These are phyloP conservation scores for Brachyhypopomus gauderio DNA, from an alignment of 2,113 vertebrate genomes.

Conservation along the genomic window DNA sequence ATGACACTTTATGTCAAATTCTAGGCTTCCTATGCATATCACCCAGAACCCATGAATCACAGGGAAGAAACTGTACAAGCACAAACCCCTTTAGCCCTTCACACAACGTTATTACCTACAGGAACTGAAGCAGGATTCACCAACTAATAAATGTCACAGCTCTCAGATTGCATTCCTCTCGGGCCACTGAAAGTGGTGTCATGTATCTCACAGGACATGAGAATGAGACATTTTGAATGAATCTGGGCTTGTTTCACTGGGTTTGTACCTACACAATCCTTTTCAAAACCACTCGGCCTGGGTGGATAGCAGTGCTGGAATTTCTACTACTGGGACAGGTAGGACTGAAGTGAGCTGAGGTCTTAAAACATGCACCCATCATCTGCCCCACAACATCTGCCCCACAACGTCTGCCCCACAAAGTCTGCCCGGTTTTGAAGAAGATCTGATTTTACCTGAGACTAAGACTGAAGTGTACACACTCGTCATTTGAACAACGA, in stretches of 20 bases:
- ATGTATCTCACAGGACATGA: slow-evolving; percentile 51
- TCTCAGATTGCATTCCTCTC: slow-evolving; percentile 60
- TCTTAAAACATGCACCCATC: slow-evolving; percentile 1
- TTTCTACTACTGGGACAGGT: neutral
- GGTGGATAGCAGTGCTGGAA: slow-evolving; percentile 7
- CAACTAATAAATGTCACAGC: slow-evolving; percentile 71
- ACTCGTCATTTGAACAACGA: neutral
- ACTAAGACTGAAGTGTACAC: no score
- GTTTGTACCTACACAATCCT: neutral
- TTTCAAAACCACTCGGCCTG: neutral
- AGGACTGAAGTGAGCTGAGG: slow-evolving; percentile 20
- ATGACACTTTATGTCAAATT: neutral
- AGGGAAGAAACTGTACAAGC: neutral
- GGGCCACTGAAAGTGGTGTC: slow-evolving; percentile 47
- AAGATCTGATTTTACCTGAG: no score
- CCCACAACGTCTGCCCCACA: neutral
- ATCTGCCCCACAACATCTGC: neutral
- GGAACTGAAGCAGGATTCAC: slow-evolving; percentile 40
- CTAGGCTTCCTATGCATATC: neutral
- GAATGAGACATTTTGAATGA: slow-evolving; percentile 60
- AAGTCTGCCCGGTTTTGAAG: neutral
- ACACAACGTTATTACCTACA: slow-evolving; percentile 54
- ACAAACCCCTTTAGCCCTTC: neutral
- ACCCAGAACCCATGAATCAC: neutral
- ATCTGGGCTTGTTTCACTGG: slow-evolving; percentile 31